Base-by-base conservation (phyloP, 2,113 vertebrate genomes). In the Taurulus bubalis region DNA sequence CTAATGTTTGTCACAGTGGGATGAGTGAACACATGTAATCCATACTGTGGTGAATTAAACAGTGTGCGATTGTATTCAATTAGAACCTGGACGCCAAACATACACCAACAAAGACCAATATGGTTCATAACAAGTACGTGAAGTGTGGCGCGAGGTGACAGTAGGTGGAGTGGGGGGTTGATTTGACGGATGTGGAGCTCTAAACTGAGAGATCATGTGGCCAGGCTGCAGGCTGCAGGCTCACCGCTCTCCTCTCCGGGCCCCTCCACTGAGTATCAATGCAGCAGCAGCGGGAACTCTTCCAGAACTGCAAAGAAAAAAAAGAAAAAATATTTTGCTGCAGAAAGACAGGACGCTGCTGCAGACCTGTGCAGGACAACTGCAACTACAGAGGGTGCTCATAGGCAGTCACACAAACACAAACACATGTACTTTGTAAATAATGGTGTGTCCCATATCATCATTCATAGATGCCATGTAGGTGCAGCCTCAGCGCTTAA, bases 261-360 rank as follows among this genome's bases (percentile, higher is more conserved):
- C 88, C 90, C 88, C 89, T 89, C 89, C 84, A 87, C 88, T 82
- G 10, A 74, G 87, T 85, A 82, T 84, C 83, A 89, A 85, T 91
- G 92, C 91, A 92, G 90, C 91, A 92, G 84, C 32, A 11, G 72
- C 91, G 92, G 92, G 93, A 94, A 91, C 79, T 80, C 85, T 92
- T 93, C 89, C 92, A 94, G 81, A 91, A 87, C 89, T 92, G 90
- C 86, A 90, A 83, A 60, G 65, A 51, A 80, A 62, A 84, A 81
- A 36, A 58, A 84, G 77, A 36, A 32, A 47, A 8, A 45, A 42
- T 49, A 60, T 83, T 83, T 71, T 91, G 87, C 86, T 89, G 91
- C 86, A 90, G 88, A 77, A 86, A 82, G 85, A 77, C 72, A 65
- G 84, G 55, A 30, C 84, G 82, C 83, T 86, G 70, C 87, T 89